Conservation (phyloP, 2,113 vertebrate species). For the Clarias batrachus region DNA sequence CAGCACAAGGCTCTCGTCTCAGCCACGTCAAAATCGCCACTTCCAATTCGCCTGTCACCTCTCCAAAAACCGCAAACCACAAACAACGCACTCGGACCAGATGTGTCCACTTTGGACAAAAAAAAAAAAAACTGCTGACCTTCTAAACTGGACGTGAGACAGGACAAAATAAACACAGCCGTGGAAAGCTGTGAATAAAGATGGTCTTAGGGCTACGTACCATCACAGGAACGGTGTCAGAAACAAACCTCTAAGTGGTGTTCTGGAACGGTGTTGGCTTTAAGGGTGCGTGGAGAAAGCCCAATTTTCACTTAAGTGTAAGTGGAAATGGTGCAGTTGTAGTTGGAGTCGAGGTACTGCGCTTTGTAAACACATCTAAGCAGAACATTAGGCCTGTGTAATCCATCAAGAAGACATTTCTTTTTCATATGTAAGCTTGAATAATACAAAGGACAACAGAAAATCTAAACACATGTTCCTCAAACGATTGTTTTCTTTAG, state of each 20-base stretch:
- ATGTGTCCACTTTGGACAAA: conserved; percentile 86
- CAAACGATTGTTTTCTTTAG: neutral
- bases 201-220: conserved; percentile 75
- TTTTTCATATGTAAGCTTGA: neutral
- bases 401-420: neutral
- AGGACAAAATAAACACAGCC: conserved; percentile 86
- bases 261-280: conserved; percentile 68
- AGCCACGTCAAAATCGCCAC: conserved; percentile 73
- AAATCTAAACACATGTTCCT: neutral
- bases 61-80: conserved; percentile 85
- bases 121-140: conserved; percentile 77
- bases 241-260: conserved; percentile 68
- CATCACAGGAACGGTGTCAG: conserved; percentile 73
- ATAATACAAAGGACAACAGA: neutral
- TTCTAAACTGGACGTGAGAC: conserved; percentile 83
- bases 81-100: conserved; percentile 85
- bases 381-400: neutral
- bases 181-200: conserved; percentile 84
- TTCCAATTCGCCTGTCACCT: conserved; percentile 82
- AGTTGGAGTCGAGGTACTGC: neutral
- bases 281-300: neutral
- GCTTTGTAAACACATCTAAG: neutral
- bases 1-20: conserved; percentile 83
- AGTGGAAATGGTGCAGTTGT: neutral
- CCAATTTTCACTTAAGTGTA: neutral